Base-by-base conservation (phyloP, 2,113 vertebrate species). In the Rissa tridactyla region DNA sequence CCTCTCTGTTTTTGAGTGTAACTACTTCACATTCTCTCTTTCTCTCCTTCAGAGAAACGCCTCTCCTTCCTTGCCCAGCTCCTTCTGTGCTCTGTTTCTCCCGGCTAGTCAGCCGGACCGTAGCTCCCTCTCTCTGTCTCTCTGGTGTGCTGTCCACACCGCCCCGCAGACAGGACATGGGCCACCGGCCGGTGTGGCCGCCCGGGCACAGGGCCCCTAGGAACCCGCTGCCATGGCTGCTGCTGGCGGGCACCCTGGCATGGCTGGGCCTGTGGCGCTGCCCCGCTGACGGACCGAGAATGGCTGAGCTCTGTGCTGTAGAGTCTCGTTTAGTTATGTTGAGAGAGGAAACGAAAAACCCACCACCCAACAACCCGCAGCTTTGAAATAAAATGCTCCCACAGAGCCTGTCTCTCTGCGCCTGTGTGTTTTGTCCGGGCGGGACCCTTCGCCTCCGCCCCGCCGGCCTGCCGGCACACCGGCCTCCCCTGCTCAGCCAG, bases 81-180 rank as follows among this genome's bases (percentile, higher is more conserved):
- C 86, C 90, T 95, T 92, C 82, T 95, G 85, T 95, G 86, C 87
- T 95, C 90, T 94, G 87, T 97, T 97, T 92, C 78, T 77, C 62
- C 94, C 16, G 69, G 51, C 90, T 88, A 65, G 71, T 18, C 78
- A 76, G 94, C 82, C 82, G 21, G 76, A 52, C 52, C 9, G 2
- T 95, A 97, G 66, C 95, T 96, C 94, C 79, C 47, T 95, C 88
- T 93, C 42, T 88, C 94, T 97, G 94, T 98, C 95, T 96, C 82
- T 96, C 97, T 88, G 95, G 97, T 98, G 98, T 98, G 98, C 98
- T 98, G 98, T 98, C 98, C 98, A 97, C 98, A 97, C 97, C 73
- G 5, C 82, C 77, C 57, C 15, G 40, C 75, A 44, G 86, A n/a
- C 85, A 70, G 85, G 71, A 89, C 2, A 1, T 2, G 19, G 60